These are phyloP conservation scores for Acanthacorydalis orientalis DNA, from an alignment of 2,888 invertebrate species.

Conservation along the genomic window DNA sequence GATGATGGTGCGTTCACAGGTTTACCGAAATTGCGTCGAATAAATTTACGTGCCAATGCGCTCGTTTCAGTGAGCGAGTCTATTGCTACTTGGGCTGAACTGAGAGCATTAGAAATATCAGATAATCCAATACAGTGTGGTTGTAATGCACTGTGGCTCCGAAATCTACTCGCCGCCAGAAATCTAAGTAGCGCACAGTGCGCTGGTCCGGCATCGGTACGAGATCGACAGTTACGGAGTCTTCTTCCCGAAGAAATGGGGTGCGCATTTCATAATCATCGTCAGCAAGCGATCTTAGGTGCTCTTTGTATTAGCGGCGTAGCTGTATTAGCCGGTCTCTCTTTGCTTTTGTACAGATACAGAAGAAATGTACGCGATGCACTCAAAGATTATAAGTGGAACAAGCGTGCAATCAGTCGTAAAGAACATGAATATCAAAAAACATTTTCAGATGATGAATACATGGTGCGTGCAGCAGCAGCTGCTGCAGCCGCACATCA, in stretches of 20 bases:
- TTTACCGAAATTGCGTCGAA: constrained; percentile 58
- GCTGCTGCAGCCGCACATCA: constrained; percentile 32
- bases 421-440: constrained; percentile 83
- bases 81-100: constrained; percentile 61
- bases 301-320: constrained; percentile 58
- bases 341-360: constrained; percentile 60
- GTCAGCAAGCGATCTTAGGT: constrained; percentile 64
- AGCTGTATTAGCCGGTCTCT: constrained; percentile 51
- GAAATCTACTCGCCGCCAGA: constrained; percentile 48
- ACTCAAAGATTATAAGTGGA: constrained; percentile 69
- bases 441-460: constrained; percentile 78
- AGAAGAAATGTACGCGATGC: constrained; percentile 66
- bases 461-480: constrained; percentile 49
- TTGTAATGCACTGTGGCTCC: constrained; percentile 65
- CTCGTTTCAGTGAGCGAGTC: constrained; percentile 60
- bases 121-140: constrained; percentile 72
- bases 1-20: constrained; percentile 65
- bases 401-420: constrained; percentile 49
- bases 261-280: constrained; percentile 62
- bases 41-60: constrained; percentile 63
- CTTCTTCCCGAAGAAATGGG: constrained; percentile 63
- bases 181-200: constrained; percentile 55
- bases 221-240: constrained; percentile 47
- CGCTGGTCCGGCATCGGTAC: constrained; percentile 51
- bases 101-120: constrained; percentile 57